phyloP scores from a whole-genome alignment of 2,113 vertebrate species.

The Pygoscelis adeliae region DNA sequence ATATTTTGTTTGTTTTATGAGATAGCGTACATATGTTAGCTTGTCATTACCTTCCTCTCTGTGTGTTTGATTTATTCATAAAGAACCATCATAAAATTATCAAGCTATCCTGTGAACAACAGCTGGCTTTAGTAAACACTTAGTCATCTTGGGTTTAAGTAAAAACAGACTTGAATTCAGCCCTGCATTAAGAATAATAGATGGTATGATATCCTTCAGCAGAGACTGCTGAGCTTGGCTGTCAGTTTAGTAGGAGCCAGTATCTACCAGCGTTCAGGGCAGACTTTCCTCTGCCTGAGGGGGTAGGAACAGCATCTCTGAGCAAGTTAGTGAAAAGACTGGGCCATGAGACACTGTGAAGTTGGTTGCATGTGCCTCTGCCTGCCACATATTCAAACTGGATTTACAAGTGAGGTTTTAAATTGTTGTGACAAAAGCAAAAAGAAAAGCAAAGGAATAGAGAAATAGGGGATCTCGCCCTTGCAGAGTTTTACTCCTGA shows the following conservation, averaged over 20 bases:
- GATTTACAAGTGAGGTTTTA: neutral
- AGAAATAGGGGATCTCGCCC: neutral
- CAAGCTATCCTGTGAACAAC: slow-evolving; percentile 12
- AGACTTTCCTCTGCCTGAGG: neutral
- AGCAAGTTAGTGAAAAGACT: neutral
- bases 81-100: slow-evolving; percentile 44
- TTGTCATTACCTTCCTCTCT: neutral
- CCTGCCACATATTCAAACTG: neutral
- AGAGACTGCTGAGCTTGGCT: neutral
- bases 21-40: slow-evolving; percentile 11
- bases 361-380: neutral
- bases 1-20: slow-evolving; percentile 52
- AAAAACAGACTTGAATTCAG: slow-evolving; percentile 64
- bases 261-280: neutral
- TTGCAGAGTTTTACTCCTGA: neutral
- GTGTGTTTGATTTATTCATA: slow-evolving; percentile 34
- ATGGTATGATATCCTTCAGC: neutral
- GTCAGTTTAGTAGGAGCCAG: neutral
- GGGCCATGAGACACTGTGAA: neutral
- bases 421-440: neutral
- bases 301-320: neutral
- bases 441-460: neutral
- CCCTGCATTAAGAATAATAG: neutral
- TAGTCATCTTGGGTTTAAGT: slow-evolving; percentile 49
- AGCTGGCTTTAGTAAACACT: slow-evolving; percentile 63